These are phyloP conservation scores for Matsumyia berberina DNA, from an alignment of 2,888 invertebrate species.

Conservation along the genomic window DNA sequence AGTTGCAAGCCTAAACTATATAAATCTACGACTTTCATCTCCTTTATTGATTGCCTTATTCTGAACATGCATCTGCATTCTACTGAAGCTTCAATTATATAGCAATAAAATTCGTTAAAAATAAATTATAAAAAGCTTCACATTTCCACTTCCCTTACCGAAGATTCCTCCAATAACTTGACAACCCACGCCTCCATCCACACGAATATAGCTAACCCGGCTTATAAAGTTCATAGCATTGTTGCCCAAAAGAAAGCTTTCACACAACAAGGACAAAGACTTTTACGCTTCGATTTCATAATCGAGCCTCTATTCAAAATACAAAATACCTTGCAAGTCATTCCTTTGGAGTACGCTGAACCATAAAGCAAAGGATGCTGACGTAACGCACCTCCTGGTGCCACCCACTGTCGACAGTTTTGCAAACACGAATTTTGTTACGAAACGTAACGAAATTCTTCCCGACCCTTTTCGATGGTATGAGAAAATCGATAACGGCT, in stretches of 20 bases:
- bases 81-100: too few species aligned
- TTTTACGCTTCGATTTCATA: constrained; percentile 30
- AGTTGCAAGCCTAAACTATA: too few species aligned
- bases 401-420: constrained; percentile 15
- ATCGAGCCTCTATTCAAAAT: constrained; percentile 51
- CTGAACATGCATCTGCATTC: too few species aligned
- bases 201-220: background rate
- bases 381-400: constrained; percentile 52
- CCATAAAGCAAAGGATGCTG: constrained; percentile 50
- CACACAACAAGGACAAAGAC: constrained; percentile 3
- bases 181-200: background rate
- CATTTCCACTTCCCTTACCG: background rate
- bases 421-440: constrained; percentile 1
- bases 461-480: background rate
- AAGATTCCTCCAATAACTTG: background rate
- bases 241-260: constrained; percentile 28
- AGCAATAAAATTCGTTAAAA: background rate
- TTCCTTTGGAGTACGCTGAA: constrained; percentile 59
- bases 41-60: too few species aligned
- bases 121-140: background rate
- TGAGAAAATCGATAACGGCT: constrained; percentile 52
- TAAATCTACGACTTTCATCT: too few species aligned
- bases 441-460: constrained; percentile 45
- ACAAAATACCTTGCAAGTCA: background rate
- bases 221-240: background rate